A percentile compares a stretch with the other conserved stretches of the same genome.
These are phyloP conservation scores for Ptychodera flava DNA, from an alignment of 35 echinoderm and acorn worm genomes.

Conservation along the genomic window DNA sequence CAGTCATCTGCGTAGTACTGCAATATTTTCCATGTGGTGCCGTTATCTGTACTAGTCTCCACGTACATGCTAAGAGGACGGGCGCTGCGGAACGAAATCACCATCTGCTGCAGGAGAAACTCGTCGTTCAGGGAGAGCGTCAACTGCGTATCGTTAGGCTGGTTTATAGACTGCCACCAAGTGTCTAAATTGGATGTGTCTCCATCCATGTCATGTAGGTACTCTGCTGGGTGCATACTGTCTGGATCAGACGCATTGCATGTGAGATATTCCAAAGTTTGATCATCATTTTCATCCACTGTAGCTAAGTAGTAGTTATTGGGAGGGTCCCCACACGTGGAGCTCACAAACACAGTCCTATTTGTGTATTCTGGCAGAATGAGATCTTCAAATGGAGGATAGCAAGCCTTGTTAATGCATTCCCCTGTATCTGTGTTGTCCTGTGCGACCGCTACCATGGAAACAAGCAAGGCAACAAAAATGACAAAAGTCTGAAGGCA, in stretches of 20 bases:
- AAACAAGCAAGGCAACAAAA: no score
- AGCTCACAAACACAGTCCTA: slow-evolving; percentile 47
- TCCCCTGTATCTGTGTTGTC: slow-evolving; percentile 9
- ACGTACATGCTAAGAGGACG: slow-evolving; percentile 52
- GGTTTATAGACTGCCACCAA: slow-evolving; percentile 89
- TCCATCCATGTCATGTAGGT: slow-evolving; percentile 25
- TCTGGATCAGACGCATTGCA: slow-evolving; percentile 59
- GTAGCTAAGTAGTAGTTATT: slow-evolving; percentile 19
- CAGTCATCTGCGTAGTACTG: slow-evolving; percentile 69
- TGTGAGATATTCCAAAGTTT: neutral
- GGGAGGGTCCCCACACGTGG: slow-evolving; percentile 72
- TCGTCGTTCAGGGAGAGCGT: slow-evolving; percentile 38
- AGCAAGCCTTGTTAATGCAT: slow-evolving; percentile 55
- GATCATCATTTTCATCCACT: neutral
- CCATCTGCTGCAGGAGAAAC: slow-evolving; percentile 62
- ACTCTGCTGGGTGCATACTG: slow-evolving; percentile 20
- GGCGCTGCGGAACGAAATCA: slow-evolving; percentile 51
- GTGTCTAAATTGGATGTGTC: slow-evolving; percentile 33
- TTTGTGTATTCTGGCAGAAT: slow-evolving; percentile 18
- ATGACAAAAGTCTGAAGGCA: neutral
- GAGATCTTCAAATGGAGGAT: slow-evolving; percentile 60
- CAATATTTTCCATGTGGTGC: slow-evolving; percentile 40
- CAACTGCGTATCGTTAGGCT: slow-evolving; percentile 26
- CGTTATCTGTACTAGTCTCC: slow-evolving; percentile 56
- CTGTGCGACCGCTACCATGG: neutral